Conservation (phyloP, 2,797 vertebrate species). For the Acipenser transmontanus region DNA sequence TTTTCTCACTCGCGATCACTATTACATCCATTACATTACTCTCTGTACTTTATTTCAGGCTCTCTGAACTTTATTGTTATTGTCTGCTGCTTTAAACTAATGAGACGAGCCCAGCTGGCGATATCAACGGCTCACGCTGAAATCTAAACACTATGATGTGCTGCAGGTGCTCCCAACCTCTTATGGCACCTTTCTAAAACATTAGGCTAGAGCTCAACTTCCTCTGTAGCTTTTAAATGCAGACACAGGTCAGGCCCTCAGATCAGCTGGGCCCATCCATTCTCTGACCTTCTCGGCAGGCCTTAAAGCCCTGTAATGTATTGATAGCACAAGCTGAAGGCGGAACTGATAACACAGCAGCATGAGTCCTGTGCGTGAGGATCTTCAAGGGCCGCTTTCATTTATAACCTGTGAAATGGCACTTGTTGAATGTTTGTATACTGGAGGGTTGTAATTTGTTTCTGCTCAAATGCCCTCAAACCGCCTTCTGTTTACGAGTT, state of each 20-base stretch:
- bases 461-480: conserved; percentile 36
- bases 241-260: conserved; percentile 66
- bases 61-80: conserved; percentile 48
- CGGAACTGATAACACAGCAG: conserved; percentile 47
- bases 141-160: conserved; percentile 76
- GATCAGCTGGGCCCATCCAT: conserved; percentile 62
- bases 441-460: conserved; percentile 41
- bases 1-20: conserved; percentile 43
- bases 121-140: conserved; percentile 49
- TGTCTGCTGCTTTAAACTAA: conserved; percentile 51
- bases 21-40: conserved; percentile 53
- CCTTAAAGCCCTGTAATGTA: conserved; percentile 23
- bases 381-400: conserved; percentile 46
- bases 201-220: conserved; percentile 70
- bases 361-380: conserved; percentile 30
- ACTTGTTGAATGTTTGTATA: conserved; percentile 53
- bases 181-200: conserved; percentile 68
- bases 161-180: conserved; percentile 74
- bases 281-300: conserved; percentile 41
- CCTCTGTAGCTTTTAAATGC: conserved; percentile 73
- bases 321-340: conserved; percentile 15
- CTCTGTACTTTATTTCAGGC: conserved; percentile 49
- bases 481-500: conserved; percentile 31
- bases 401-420: conserved; percentile 42
- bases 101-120: conserved; percentile 57